phyloP scores from a whole-genome alignment of 2,113 vertebrate genomes.

The Ibidorhyncha struthersii region DNA sequence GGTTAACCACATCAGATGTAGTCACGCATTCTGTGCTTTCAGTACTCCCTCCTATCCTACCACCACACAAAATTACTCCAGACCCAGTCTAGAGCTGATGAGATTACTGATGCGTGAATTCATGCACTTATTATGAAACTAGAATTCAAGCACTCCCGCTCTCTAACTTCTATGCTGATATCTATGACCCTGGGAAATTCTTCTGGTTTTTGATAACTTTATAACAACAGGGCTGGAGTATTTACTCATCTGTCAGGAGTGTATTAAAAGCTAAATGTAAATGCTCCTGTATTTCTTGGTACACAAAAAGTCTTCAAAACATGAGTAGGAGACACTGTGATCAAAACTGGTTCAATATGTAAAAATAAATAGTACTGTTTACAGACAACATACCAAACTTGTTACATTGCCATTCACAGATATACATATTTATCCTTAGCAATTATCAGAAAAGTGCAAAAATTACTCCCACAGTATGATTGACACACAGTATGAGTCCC shows the following conservation, averaged over 20 bases:
- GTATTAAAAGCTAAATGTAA: not conserved
- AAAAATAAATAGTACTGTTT: not conserved
- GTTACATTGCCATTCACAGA: not conserved
- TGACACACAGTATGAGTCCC: too few relatives aligned
- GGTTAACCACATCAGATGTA: not conserved
- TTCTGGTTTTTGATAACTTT: not conserved
- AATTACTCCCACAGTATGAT: not conserved
- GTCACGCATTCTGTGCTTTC: conserved; percentile 3
- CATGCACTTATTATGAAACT: not conserved
- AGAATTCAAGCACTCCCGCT: not conserved
- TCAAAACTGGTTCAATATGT: not conserved
- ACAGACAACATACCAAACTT: not conserved
- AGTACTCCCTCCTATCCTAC: not conserved
- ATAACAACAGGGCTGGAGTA: not conserved
- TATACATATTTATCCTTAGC: not conserved
- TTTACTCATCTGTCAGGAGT: not conserved
- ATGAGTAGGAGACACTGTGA: not conserved
- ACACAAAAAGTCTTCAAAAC: not conserved
- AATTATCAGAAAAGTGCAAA: not conserved
- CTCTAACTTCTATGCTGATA: not conserved
- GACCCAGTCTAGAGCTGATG: not conserved
- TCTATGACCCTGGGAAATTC: not conserved
- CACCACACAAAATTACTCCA: not conserved
- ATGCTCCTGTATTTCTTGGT: not conserved
- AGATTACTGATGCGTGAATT: not conserved